Evolutionary conservation across 2,797 vertebrate genomes (phyloP), one percentile per base, ranked within the genome.

Genomic region (Anabacerthia variegaticeps): DNA sequence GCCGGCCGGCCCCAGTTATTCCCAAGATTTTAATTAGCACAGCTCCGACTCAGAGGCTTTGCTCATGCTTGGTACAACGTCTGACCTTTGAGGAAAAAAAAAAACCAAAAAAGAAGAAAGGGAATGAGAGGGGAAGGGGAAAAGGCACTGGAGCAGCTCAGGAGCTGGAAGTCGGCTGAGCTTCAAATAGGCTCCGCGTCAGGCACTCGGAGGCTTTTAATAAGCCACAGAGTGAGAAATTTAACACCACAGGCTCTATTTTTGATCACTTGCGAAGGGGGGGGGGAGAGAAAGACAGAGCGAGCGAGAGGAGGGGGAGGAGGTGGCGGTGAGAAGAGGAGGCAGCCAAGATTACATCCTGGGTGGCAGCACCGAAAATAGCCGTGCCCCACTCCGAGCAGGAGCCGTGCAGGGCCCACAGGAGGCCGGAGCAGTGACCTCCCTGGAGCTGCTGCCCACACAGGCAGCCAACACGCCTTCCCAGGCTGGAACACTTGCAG

Each of bases 261-360:
- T 95, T 94, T 85, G 95, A 97, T 96, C 67, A 5, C 63, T 80
- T 78, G 92, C 37, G 89, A 85, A 54, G 79, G 88, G 43, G 55
- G 86, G 48, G 58, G 91, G 55, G 41, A 89, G 95, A 95, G 96
- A 85, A 92, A 96, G 96, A 85, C 80, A 76, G 77, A 94, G 93
- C 32, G 78, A 92, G 68, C 15, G 55, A 95, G 95, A 94, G 97
- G 95, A 96, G 94, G 95, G 94, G 92, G 96, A 97, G 97, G 97
- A 98, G 97, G 97, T 94, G 89, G 97, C 89, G 96, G 98, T 96
- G 98, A 97, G 98, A 96, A 97, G 97, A 97, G 98, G 98, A 97
- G 97, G 98, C 97, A 97, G 98, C 98, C 98, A 97, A 97, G 98
- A 97, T 97, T 56, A 97, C 96, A 97, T 96, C 95, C 95, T 72